Conservation (phyloP, 2,888 invertebrate genomes). For the Epistrophe eligans region DNA sequence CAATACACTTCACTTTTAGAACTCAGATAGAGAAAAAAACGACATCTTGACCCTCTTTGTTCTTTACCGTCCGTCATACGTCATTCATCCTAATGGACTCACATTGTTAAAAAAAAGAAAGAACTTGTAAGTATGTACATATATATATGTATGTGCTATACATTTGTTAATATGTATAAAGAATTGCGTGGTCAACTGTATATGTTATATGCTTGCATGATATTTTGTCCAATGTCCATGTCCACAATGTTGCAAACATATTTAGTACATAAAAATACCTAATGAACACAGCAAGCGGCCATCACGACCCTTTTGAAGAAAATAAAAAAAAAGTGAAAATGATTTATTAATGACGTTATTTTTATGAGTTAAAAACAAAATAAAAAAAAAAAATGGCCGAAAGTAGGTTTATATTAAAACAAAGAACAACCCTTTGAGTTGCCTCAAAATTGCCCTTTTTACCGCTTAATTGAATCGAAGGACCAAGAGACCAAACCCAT, state of each 20-base stretch:
- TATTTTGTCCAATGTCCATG: conserved; percentile 56
- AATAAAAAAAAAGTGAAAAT: conserved; percentile 22
- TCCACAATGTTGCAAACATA: conserved; percentile 50
- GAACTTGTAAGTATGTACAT: not conserved
- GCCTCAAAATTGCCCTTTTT: conserved; percentile 53
- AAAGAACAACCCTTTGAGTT: conserved; percentile 72
- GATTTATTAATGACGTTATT: conserved; percentile 71
- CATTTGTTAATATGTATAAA: not conserved
- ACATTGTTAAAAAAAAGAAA: conserved; percentile 38
- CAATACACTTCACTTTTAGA: too few relatives aligned
- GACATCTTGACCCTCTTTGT: conserved; percentile 65
- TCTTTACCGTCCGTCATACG: conserved; percentile 61
- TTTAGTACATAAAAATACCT: conserved; percentile 47
- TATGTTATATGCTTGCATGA: conserved; percentile 54
- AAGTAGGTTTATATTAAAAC: conserved; percentile 39
- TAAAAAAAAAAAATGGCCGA: conserved; percentile 64
- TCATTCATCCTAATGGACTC: conserved; percentile 67
- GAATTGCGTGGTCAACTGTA: conserved; percentile 63
- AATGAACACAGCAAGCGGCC: conserved; percentile 53
- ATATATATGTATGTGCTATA: too few relatives aligned
- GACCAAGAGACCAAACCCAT: conserved; percentile 57
- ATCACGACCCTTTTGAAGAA: conserved; percentile 43
- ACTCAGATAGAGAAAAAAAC: too few relatives aligned
- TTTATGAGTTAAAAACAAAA: conserved; percentile 52
- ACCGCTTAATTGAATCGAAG: conserved; percentile 71